Percentiles rank a stretch among this genome's conserved stretches.
These are phyloP conservation scores for Anser cygnoides DNA, from an alignment of 2,113 vertebrate species.

Conservation along the genomic window DNA sequence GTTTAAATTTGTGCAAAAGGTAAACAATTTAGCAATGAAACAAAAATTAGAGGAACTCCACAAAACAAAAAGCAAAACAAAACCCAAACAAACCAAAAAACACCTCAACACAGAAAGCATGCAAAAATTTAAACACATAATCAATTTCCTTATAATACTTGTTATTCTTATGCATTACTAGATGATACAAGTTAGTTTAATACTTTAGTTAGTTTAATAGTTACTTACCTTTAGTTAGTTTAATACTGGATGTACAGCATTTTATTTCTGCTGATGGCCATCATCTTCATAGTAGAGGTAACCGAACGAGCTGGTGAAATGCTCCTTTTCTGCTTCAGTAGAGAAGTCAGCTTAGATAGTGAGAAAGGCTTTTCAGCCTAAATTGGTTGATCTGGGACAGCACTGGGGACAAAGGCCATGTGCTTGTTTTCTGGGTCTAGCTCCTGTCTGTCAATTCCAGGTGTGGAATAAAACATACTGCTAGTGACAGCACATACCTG, in stretches of 20 bases:
- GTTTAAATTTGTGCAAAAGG: background rate
- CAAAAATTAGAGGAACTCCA: background rate
- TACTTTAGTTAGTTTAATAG: background rate
- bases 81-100: background rate
- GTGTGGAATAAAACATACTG: background rate
- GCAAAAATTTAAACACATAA: background rate
- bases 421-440: background rate
- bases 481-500: background rate
- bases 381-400: background rate
- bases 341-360: background rate
- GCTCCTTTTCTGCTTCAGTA: background rate
- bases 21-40: background rate
- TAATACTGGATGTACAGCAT: background rate
- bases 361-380: background rate
- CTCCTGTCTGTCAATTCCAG: background rate
- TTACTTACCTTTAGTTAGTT: background rate
- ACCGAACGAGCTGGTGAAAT: background rate
- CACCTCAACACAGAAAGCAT: background rate
- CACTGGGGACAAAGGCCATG: background rate
- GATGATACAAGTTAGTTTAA: background rate
- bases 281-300: background rate
- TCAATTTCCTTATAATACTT: background rate
- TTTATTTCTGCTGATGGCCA: background rate
- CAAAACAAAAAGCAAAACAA: background rate
- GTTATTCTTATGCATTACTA: background rate